Conservation (phyloP, 2,888 invertebrate genomes). For the Eilema griseolum region DNA sequence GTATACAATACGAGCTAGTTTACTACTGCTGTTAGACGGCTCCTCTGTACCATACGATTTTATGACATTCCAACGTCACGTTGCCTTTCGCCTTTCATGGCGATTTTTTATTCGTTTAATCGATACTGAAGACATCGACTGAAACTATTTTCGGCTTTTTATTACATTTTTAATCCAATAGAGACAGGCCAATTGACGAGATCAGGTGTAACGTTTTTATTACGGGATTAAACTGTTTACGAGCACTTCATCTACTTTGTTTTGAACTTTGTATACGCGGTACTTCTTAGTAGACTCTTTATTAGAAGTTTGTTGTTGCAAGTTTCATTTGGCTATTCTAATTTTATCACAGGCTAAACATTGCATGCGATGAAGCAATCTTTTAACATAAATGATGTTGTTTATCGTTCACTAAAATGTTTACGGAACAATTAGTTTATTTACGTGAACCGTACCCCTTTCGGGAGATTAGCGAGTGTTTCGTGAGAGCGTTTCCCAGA, state of each 20-base stretch:
- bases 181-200: constrained; percentile 73
- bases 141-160: constrained; percentile 78
- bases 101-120: constrained; percentile 87
- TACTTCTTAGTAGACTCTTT: constrained; percentile 68
- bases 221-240: constrained; percentile 81
- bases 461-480: constrained; percentile 77
- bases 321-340: constrained; percentile 62
- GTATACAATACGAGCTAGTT: constrained; percentile 84
- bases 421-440: constrained; percentile 75
- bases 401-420: constrained; percentile 70
- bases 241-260: constrained; percentile 82
- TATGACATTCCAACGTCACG: constrained; percentile 82
- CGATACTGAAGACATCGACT: constrained; percentile 82
- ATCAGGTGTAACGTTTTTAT: constrained; percentile 85
- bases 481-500: constrained; percentile 74
- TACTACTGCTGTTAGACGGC: constrained; percentile 84
- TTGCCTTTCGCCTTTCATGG: constrained; percentile 84
- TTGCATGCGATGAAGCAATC: constrained; percentile 39
- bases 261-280: constrained; percentile 72
- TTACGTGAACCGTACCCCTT: constrained; percentile 69
- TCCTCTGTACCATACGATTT: constrained; percentile 85
- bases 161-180: constrained; percentile 78
- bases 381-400: constrained; percentile 54
- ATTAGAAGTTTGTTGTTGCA: constrained; percentile 65
- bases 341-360: constrained; percentile 67